Conservation (phyloP, 2,888 invertebrate species). For the Conus canariensis region DNA sequence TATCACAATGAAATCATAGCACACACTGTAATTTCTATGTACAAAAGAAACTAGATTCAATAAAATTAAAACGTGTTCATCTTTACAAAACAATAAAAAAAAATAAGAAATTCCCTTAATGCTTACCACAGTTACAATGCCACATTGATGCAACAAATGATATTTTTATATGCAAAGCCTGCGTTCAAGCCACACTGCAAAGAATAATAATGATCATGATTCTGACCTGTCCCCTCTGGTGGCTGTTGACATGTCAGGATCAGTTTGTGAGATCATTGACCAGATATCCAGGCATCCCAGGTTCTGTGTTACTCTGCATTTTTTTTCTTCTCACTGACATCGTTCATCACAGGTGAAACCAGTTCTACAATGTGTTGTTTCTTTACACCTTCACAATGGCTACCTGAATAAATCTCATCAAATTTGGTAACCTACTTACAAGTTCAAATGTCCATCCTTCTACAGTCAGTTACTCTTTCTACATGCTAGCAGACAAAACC, state of each 20-base stretch:
- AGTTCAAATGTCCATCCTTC: neutral
- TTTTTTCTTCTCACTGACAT: too few species aligned
- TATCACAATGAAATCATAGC: conserved; percentile 10
- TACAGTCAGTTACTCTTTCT: neutral
- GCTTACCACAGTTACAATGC: neutral
- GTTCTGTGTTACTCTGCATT: neutral
- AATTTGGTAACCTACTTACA: neutral
- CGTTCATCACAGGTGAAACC: too few species aligned
- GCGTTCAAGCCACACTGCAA: neutral
- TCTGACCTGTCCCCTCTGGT: neutral
- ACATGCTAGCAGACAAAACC: too few species aligned
- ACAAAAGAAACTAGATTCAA: neutral
- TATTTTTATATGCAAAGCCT: neutral
- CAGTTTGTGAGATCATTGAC: neutral
- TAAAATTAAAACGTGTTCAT: neutral
- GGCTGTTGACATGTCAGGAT: neutral
- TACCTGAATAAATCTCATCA: too few species aligned
- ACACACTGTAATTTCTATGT: neutral
- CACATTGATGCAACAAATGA: neutral
- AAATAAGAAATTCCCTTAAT: neutral
- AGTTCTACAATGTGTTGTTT: too few species aligned
- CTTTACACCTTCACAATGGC: too few species aligned
- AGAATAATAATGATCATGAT: neutral
- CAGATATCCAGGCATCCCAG: neutral
- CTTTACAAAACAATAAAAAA: neutral